phyloP scores from a whole-genome alignment of 2,888 invertebrate species.

The Cataglyphis cursor region DNA sequence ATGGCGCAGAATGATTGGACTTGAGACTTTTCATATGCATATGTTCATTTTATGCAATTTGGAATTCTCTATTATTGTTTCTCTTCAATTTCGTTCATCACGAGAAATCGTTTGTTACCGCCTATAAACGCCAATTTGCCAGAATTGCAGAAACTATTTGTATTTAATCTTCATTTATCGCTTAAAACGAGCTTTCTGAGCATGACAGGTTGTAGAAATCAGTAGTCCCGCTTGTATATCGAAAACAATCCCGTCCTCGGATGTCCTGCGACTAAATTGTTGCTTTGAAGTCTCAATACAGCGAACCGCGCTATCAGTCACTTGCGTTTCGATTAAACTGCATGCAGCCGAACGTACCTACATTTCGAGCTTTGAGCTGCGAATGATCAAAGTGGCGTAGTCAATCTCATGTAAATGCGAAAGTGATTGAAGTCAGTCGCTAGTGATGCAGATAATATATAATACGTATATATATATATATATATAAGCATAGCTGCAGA shows the following conservation, averaged over 20 bases:
- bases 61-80: not conserved
- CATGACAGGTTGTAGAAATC: conserved; percentile 40
- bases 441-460: not conserved
- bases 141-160: conserved; percentile 16
- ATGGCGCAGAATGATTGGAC: not conserved
- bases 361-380: conserved; percentile 46
- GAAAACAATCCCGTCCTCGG: conserved; percentile 34
- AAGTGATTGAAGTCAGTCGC: conserved; percentile 51
- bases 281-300: conserved; percentile 46
- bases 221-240: conserved; percentile 20
- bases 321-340: conserved; percentile 59
- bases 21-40: conserved; percentile 10
- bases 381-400: conserved; percentile 63
- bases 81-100: not conserved
- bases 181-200: conserved; percentile 36
- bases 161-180: conserved; percentile 30
- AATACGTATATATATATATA: not conserved
- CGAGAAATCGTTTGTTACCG: conserved; percentile 3
- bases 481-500: conserved; percentile 10
- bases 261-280: conserved; percentile 42
- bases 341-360: conserved; percentile 39
- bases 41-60: not conserved
- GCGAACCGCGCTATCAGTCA: conserved; percentile 55
- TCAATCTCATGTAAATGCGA: conserved; percentile 71
- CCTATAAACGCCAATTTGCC: not conserved